Evolutionary conservation across 1,140 invertebrate species (phyloP).

Genomic region (Trissolcus basalis): DNA sequence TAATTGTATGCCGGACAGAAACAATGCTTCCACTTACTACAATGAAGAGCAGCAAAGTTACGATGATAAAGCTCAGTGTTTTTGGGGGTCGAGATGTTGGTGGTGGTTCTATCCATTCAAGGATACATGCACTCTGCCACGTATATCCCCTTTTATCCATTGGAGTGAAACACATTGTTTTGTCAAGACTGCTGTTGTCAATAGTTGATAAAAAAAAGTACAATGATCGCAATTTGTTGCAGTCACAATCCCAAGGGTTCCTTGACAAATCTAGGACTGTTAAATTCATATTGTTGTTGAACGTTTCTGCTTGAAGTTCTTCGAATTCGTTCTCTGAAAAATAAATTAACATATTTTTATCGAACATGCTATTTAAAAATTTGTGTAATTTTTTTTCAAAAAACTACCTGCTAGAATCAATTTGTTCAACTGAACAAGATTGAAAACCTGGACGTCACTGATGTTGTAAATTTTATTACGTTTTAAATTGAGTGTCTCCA

Average conservation of each 20-base stretch:
- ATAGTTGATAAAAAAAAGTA: constrained; percentile 79
- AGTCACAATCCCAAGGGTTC: constrained; percentile 86
- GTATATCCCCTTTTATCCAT: constrained; percentile 78
- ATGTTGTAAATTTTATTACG: constrained; percentile 63
- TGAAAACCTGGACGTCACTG: constrained; percentile 55
- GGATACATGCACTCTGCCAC: constrained; percentile 81
- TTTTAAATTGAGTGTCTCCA: constrained; percentile 61
- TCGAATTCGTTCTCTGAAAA: constrained; percentile 80
- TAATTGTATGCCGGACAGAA: constrained; percentile 76
- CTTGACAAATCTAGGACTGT: constrained; percentile 78
- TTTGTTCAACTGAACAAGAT: constrained; percentile 60
- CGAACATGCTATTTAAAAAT: too few relatives aligned
- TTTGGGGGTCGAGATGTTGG: constrained; percentile 49
- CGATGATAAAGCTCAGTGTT: constrained; percentile 70
- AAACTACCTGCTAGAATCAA: constrained; percentile 70
- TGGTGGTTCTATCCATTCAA: constrained; percentile 74
- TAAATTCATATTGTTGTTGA: constrained; percentile 79
- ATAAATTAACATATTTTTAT: neutral
- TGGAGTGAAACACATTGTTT: constrained; percentile 78
- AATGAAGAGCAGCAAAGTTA: constrained; percentile 69
- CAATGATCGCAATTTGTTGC: constrained; percentile 77
- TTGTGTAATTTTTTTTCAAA: too few relatives aligned
- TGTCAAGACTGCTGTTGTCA: constrained; percentile 75
- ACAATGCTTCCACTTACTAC: constrained; percentile 75
- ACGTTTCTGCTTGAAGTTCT: constrained; percentile 78